These are phyloP conservation scores for Ardeotis arabs DNA, from an alignment of 2,113 vertebrate genomes.

Conservation along the genomic window DNA sequence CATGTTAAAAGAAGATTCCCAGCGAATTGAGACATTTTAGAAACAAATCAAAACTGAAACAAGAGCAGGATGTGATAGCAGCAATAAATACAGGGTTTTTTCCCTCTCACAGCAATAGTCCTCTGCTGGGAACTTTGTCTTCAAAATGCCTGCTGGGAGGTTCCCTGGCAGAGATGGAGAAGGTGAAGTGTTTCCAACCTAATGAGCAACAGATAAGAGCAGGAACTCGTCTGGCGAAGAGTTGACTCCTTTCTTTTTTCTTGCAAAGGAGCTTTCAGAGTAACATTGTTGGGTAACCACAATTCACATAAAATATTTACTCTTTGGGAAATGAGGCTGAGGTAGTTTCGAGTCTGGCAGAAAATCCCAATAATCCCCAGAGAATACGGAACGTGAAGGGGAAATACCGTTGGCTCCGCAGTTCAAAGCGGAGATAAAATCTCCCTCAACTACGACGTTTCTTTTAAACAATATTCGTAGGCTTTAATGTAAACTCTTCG, in stretches of 20 bases:
- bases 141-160: not conserved
- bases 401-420: not conserved
- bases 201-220: not conserved
- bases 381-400: not conserved
- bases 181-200: not conserved
- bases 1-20: not conserved
- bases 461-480: not conserved
- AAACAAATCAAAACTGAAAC: not conserved
- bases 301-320: not conserved
- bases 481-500: not conserved
- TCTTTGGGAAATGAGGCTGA: not conserved
- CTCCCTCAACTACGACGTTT: not conserved
- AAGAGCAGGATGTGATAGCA: not conserved
- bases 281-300: not conserved
- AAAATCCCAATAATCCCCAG: not conserved
- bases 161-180: not conserved
- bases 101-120: not conserved
- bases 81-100: not conserved
- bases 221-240: not conserved
- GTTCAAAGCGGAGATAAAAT: conserved; percentile 11
- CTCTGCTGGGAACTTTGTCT: not conserved
- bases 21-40: not conserved
- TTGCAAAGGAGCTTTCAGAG: not conserved
- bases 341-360: not conserved
- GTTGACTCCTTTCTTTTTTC: not conserved